phyloP scores from a whole-genome alignment of 2,797 vertebrate species.

The Lutjanus campechanus region DNA sequence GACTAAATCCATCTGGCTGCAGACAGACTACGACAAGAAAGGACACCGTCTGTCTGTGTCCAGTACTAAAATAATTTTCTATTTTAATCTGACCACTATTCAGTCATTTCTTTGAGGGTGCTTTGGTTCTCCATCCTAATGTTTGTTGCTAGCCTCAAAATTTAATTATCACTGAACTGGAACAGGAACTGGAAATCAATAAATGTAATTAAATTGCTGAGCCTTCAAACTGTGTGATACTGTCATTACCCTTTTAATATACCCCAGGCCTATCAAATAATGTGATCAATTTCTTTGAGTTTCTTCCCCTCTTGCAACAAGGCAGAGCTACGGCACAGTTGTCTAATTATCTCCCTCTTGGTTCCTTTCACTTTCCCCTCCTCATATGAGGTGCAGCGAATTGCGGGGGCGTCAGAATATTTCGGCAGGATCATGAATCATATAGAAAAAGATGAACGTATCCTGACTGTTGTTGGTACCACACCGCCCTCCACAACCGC shows the following conservation, averaged over 20 bases:
- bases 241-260: conserved; percentile 69
- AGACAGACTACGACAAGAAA: conserved; percentile 37
- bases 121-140: conserved; percentile 34
- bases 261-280: conserved; percentile 70
- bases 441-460: conserved; percentile 31
- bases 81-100: conserved; percentile 42
- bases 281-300: conserved; percentile 70
- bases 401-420: conserved; percentile 37
- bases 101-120: conserved; percentile 34
- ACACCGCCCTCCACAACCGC: conserved; percentile 2
- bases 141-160: conserved; percentile 56
- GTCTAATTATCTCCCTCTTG: conserved; percentile 64
- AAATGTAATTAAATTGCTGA: conserved; percentile 72
- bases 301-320: conserved; percentile 33
- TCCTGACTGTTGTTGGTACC: conserved; percentile 9
- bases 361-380: conserved; percentile 45
- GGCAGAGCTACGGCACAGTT: conserved; percentile 27
- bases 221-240: conserved; percentile 62
- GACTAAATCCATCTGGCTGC: conserved; percentile 39
- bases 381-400: conserved; percentile 25
- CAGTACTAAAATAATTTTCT: conserved; percentile 27
- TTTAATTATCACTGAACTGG: conserved; percentile 69
- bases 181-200: conserved; percentile 78
- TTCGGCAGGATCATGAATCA: conserved; percentile 50
- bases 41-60: conserved; percentile 12